Evolutionary conservation across 2,113 vertebrate species (phyloP).

Genomic region (Sinocyclocheilus anshuiensis): DNA sequence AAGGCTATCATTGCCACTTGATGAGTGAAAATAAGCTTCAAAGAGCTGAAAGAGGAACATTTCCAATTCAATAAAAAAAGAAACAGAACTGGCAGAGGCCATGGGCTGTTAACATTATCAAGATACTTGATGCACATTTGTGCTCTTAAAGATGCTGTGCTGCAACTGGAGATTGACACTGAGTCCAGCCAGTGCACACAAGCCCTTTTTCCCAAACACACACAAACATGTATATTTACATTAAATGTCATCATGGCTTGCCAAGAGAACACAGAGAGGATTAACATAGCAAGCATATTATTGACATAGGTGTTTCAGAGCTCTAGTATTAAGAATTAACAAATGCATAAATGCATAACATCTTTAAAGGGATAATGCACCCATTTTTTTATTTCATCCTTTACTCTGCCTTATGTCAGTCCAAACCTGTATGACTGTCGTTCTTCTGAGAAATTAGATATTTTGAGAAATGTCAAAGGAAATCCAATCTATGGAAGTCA

Average conservation of each 20-base stretch:
- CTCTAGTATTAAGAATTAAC: not conserved
- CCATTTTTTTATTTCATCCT: not conserved
- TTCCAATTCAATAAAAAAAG: not conserved
- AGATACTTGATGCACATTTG: not conserved
- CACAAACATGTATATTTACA: not conserved
- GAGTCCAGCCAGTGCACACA: not conserved
- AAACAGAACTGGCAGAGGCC: not conserved
- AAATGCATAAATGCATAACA: not conserved
- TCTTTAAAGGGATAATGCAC: not conserved
- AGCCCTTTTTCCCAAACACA: slow-evolving; percentile 31
- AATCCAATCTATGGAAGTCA: not conserved
- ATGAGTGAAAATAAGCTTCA: not conserved
- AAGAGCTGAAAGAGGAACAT: not conserved
- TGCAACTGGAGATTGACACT: not conserved
- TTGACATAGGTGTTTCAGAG: not conserved
- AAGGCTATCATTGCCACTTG: not conserved
- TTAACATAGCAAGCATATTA: not conserved
- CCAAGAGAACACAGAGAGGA: not conserved
- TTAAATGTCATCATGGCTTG: not conserved
- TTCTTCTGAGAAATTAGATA: not conserved
- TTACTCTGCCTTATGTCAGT: not conserved
- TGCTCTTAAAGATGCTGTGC: not conserved
- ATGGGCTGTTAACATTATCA: not conserved
- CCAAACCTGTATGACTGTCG: not conserved
- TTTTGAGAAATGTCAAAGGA: not conserved